Conservation (phyloP, 2,888 invertebrate species). For the Resseliella maxima region DNA sequence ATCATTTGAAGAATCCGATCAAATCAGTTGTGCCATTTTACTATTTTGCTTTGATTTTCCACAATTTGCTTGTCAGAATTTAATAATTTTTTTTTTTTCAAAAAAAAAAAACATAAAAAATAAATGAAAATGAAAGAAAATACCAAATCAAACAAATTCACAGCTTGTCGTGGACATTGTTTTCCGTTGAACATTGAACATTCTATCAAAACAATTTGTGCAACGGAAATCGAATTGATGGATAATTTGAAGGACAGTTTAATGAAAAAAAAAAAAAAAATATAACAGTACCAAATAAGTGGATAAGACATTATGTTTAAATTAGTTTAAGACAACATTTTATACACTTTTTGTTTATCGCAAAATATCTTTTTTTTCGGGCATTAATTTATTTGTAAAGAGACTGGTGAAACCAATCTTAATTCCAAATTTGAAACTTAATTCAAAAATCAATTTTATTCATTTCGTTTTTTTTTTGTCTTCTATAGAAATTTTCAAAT, state of each 20-base stretch:
- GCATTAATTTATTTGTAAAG: slow-evolving; percentile 4
- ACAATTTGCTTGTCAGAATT: not conserved
- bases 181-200: not conserved
- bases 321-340: not conserved
- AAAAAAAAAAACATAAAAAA: not conserved
- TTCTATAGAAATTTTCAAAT: not conserved
- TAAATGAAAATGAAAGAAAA: not conserved
- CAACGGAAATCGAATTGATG: not conserved
- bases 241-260: slow-evolving; percentile 22
- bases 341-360: not conserved
- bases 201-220: not conserved
- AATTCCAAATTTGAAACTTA: not conserved
- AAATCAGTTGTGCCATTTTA: slow-evolving; percentile 47
- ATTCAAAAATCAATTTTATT: not conserved
- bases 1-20: not conserved
- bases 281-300: slow-evolving; percentile 39
- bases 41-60: not conserved
- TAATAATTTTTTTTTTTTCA: not conserved
- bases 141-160: slow-evolving; percentile 16
- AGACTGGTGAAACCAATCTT: not conserved
- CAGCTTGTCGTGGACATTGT: not conserved
- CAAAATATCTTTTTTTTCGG: not conserved
- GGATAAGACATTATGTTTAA: not conserved
- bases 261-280: not conserved
- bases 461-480: too few species aligned